A percentile compares a stretch with the other conserved stretches of the same genome.
phyloP scores from a whole-genome alignment of 2,888 invertebrate species.

The Meganola albula region DNA sequence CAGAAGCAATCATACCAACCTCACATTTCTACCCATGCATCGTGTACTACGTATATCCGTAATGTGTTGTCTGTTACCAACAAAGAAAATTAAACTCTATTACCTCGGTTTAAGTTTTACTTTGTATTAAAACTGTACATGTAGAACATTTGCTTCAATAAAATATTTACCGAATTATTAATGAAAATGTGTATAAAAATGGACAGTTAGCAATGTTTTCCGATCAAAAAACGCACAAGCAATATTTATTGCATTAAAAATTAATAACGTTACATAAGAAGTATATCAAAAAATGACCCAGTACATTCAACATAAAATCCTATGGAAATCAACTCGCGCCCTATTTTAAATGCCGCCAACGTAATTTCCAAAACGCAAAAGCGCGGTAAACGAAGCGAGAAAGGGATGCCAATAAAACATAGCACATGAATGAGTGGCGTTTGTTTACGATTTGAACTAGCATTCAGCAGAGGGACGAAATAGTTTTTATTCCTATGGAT shows the following conservation, averaged over 20 bases:
- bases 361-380: constrained; percentile 67
- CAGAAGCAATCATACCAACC: constrained; percentile 54
- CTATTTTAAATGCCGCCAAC: constrained; percentile 74
- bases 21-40: constrained; percentile 36
- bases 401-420: constrained; percentile 76
- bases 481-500: constrained; percentile 63
- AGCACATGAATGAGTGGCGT: constrained; percentile 62
- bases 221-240: constrained; percentile 21
- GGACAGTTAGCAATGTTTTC: constrained; percentile 32
- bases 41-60: constrained; percentile 75
- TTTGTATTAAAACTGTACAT: constrained; percentile 24
- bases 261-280: constrained; percentile 55
- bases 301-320: constrained; percentile 60
- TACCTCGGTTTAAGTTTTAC: fast-evolving
- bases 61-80: constrained; percentile 35
- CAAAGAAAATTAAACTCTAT: constrained; percentile 38
- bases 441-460: constrained; percentile 75
- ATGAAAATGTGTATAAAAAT: constrained; percentile 40
- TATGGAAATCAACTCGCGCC: constrained; percentile 71
- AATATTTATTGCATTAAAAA: constrained; percentile 42
- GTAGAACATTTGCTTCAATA: constrained; percentile 65
- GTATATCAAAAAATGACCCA: constrained; percentile 71
- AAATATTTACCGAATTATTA: constrained; percentile 49
- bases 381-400: constrained; percentile 72
- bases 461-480: too few species aligned